Evolutionary conservation across 1,140 invertebrate genomes (phyloP), one percentile per base, ranked within the genome.

Genomic region (Polypedilum vanderplanki): DNA sequence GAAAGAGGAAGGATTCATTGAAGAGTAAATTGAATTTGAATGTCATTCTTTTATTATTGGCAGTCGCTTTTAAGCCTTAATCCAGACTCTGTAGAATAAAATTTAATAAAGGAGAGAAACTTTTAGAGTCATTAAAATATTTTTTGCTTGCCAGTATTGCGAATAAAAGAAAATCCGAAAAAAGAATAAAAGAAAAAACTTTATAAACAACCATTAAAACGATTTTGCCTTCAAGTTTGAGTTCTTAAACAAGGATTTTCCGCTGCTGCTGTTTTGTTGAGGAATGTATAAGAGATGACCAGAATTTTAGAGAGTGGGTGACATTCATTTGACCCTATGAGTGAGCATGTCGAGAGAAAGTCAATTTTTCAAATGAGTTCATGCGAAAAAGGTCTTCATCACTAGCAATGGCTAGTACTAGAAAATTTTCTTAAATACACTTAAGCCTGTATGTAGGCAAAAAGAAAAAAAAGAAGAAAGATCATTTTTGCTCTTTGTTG

Each of bases 231-330:
- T 12, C n/a, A n/a, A n/a, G 4, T 57, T 57, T 15, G n/a, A 57
- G 46, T n/a, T 57, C 46, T 57, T 57, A 57, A 57, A 57, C n/a
- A 57, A 57, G 46, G 46, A 57, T 57, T 57, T 57, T n/a, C 12
- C n/a, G 12, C 46, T n/a, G 4, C n/a, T 57, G 46, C 12, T 57
- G n/a, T n/a, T 57, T 12, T n/a, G 46, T 57, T 57, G 46, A 57
- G 46, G 46, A 57, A 57, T 57, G 46, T 57, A 12, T 15, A 57
- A 12, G 12, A n/a, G 12, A 12, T 57, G 12, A 4, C 12, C n/a
- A 57, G n/a, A n/a, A 8, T 57, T 57, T 12, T 4, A 57, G 46
- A 4, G 10, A 57, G 46, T 57, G 12, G 12, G n/a, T 57, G 46
- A 57, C 46, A 57, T 57, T 57, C 46, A 57, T 57, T n/a, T 57